Conservation (phyloP, 2,113 vertebrate species). For the Alectura lathami region DNA sequence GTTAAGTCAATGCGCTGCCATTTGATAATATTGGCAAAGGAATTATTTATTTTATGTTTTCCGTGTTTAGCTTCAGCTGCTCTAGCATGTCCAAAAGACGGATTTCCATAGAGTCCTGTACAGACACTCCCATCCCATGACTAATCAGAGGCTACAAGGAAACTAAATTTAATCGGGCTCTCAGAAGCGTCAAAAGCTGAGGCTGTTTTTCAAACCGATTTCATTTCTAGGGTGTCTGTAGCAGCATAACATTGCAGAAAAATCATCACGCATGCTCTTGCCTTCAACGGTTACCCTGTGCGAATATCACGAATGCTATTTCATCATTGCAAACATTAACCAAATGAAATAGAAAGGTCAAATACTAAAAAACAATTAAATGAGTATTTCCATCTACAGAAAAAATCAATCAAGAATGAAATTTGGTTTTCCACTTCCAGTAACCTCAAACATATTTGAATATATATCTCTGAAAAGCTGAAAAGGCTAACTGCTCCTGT, state of each 20-base stretch:
- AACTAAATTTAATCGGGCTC: not conserved
- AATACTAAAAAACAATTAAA: constrained; percentile 70
- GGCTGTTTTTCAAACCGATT: not conserved
- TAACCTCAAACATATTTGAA: constrained; percentile 42
- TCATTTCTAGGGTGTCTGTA: not conserved
- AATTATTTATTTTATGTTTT: not conserved
- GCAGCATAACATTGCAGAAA: not conserved
- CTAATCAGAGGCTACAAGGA: not conserved
- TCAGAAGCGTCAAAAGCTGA: not conserved
- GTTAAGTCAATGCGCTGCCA: not conserved
- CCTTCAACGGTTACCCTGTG: not conserved
- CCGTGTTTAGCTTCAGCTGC: not conserved
- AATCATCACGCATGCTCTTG: constrained; percentile 21
- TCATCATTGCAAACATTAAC: constrained; percentile 61
- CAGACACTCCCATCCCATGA: not conserved
- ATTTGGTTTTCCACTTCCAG: constrained; percentile 58
- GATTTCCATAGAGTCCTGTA: not conserved
- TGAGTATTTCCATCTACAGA: constrained; percentile 39
- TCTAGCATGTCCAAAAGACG: not conserved
- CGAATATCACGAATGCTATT: constrained; percentile 57
- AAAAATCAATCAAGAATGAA: constrained; percentile 70
- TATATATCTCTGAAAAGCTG: constrained; percentile 15
- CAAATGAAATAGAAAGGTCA: constrained; percentile 68
- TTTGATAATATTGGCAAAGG: constrained; percentile 12
- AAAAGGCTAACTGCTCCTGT: constrained; percentile 23